Evolutionary conservation across 2,888 invertebrate species (phyloP).

Genomic region (Syritta pipiens): DNA sequence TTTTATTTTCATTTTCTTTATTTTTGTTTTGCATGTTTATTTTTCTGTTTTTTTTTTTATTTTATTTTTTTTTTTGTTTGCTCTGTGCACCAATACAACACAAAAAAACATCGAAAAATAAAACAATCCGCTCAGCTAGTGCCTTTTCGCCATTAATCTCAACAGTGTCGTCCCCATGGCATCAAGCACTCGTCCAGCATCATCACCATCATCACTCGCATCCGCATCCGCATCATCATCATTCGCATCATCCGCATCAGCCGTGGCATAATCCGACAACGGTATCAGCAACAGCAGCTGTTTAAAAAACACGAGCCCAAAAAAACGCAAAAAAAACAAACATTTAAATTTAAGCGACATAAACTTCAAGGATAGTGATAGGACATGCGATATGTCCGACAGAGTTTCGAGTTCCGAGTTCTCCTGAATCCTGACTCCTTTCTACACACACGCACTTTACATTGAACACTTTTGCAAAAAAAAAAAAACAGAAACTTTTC

Average conservation of each 20-base stretch:
- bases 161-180: constrained; percentile 79
- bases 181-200: constrained; percentile 79
- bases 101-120: constrained; percentile 69
- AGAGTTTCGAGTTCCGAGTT: too few species aligned
- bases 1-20: constrained; percentile 22
- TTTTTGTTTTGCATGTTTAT: constrained; percentile 18
- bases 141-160: constrained; percentile 79
- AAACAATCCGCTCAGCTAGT: constrained; percentile 77
- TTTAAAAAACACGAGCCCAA: constrained; percentile 71
- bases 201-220: constrained; percentile 75
- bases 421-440: constrained; percentile 5
- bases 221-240: constrained; percentile 76
- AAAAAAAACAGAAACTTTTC: too few species aligned
- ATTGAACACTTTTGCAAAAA: constrained; percentile 52
- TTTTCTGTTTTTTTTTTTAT: constrained; percentile 35
- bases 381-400: constrained; percentile 12
- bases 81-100: constrained; percentile 56
- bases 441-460: constrained; percentile 37
- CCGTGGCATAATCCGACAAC: constrained; percentile 79
- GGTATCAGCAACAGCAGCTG: constrained; percentile 77
- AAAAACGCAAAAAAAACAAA: not conserved
- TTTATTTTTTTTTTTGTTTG: constrained; percentile 47
- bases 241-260: constrained; percentile 77
- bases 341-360: too few species aligned
- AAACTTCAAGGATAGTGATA: constrained; percentile 47